These are phyloP conservation scores for Hafferia zeledoni DNA, from an alignment of 2,797 vertebrate species.

Conservation along the genomic window DNA sequence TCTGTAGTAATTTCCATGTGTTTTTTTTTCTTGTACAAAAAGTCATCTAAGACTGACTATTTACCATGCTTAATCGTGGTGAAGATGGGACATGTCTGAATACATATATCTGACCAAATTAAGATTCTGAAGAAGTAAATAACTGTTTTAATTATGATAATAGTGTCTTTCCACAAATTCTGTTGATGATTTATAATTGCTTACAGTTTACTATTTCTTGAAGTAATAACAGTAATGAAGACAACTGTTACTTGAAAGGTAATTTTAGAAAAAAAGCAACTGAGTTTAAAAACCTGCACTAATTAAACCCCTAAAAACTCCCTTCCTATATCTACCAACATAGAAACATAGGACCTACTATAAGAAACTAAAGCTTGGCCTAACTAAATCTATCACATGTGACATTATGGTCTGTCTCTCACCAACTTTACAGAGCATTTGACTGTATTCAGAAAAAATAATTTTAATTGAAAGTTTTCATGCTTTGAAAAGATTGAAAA, in stretches of 20 bases:
- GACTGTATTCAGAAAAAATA: neutral
- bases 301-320: too few relatives aligned
- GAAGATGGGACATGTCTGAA: neutral
- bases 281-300: neutral
- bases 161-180: neutral
- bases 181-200: neutral
- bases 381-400: too few relatives aligned
- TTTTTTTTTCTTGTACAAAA: neutral
- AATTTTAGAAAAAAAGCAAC: neutral
- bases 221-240: conserved; percentile 12
- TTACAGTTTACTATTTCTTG: neutral
- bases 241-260: neutral
- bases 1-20: accelerated
- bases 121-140: neutral
- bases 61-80: neutral
- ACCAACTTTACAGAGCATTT: neutral
- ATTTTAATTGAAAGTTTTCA: neutral
- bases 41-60: neutral
- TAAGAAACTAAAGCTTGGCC: neutral
- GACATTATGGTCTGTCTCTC: neutral
- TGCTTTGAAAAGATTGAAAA: neutral
- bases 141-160: neutral
- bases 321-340: too few relatives aligned
- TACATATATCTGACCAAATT: neutral
- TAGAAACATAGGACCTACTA: neutral